Evolutionary conservation across 2,113 vertebrate genomes (phyloP).

Genomic region (Cephalopterus ornatus): DNA sequence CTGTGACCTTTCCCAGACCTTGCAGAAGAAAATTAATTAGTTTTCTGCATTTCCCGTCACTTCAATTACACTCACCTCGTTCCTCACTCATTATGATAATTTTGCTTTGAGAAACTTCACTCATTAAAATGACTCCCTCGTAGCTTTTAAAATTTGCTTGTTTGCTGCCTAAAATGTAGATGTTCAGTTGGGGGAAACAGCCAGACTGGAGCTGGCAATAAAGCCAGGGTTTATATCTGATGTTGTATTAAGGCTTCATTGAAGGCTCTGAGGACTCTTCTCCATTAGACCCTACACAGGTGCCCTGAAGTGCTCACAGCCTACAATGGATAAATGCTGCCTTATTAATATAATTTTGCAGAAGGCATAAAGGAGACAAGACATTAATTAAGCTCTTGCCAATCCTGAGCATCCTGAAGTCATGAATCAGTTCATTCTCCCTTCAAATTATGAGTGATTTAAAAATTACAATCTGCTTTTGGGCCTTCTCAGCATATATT

Average conservation of each 20-base stretch:
- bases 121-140: neutral
- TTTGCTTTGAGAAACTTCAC: slow-evolving; percentile 6
- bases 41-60: neutral
- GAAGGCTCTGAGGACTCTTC: neutral
- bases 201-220: neutral
- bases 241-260: neutral
- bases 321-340: neutral
- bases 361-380: neutral
- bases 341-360: neutral
- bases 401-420: neutral
- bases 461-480: neutral
- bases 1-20: neutral
- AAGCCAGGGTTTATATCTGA: neutral
- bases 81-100: neutral
- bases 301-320: neutral
- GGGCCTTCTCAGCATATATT: neutral
- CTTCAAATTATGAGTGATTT: neutral
- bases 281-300: neutral
- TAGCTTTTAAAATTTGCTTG: neutral
- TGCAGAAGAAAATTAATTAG: neutral
- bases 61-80: neutral
- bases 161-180: neutral
- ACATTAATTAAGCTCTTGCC: neutral
- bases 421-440: neutral
- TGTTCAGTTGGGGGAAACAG: neutral